phyloP scores from a whole-genome alignment of 92 coral and sea anemone species.

The Meandrina meandrites region DNA sequence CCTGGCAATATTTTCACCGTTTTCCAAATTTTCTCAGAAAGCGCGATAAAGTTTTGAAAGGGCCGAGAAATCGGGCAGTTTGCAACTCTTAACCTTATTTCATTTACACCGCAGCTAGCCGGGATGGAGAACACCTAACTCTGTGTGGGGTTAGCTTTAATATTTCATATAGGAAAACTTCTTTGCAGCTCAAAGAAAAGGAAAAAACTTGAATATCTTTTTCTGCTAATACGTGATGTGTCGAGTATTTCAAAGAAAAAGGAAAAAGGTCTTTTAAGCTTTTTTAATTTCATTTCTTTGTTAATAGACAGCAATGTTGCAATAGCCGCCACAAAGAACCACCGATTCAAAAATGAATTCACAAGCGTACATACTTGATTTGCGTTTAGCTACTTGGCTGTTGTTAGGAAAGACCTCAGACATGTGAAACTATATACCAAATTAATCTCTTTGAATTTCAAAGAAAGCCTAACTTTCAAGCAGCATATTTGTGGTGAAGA shows the following conservation, averaged over 20 bases:
- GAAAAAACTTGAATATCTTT: neutral
- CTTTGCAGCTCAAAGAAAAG: neutral
- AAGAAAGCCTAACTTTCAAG: constrained; percentile 11
- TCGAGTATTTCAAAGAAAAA: neutral
- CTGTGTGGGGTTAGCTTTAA: constrained; percentile 15
- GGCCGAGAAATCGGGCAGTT: neutral
- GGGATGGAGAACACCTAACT: neutral
- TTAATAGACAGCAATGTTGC: neutral
- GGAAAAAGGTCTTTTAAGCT: neutral
- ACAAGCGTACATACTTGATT: neutral
- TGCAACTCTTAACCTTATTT: neutral
- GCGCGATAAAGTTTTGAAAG: neutral
- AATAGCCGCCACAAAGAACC: neutral
- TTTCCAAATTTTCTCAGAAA: constrained; percentile 8
- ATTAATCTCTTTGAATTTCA: constrained; percentile 4
- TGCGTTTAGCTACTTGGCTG: neutral
- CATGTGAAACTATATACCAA: neutral
- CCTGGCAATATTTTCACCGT: constrained; percentile 30
- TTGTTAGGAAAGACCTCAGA: constrained; percentile 1
- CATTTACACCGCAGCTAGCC: neutral
- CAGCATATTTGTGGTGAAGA: constrained; percentile 34
- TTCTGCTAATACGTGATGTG: neutral
- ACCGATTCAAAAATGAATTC: constrained; percentile 1
- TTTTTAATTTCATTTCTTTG: neutral
- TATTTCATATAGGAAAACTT: constrained; percentile 3